Evolutionary conservation across 1,140 invertebrate genomes (phyloP).

Genomic region (Coelopa frigida): DNA sequence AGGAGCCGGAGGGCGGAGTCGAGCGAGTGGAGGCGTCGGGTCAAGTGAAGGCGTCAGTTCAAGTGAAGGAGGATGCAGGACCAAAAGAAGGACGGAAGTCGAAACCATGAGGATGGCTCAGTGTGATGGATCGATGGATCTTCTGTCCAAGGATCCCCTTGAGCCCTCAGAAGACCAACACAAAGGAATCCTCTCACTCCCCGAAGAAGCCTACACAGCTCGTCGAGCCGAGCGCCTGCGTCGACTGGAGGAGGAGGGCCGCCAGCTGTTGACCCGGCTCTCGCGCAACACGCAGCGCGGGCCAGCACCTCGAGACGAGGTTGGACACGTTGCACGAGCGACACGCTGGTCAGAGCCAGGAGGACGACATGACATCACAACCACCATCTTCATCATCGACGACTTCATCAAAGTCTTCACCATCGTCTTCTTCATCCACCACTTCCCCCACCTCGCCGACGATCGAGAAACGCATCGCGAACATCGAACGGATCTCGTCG

Average conservation of each 20-base stretch:
- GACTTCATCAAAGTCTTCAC: too few relatives aligned
- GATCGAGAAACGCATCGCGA: conserved; percentile 39
- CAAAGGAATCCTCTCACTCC: conserved; percentile 18
- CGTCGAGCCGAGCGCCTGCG: conserved; percentile 46
- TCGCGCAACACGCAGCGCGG: conserved; percentile 35
- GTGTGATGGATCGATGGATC: not conserved
- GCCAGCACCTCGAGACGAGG: conserved; percentile 25
- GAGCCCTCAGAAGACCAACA: not conserved
- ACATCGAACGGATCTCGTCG: conserved; percentile 49
- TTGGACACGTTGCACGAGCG: conserved; percentile 25
- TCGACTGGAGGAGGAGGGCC: conserved; percentile 34
- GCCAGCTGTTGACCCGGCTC: conserved; percentile 23
- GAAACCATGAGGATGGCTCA: conserved; percentile 1
- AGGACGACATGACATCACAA: too few relatives aligned
- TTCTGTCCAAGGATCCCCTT: not conserved
- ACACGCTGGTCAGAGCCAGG: conserved; percentile 9
- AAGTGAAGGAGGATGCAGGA: not conserved
- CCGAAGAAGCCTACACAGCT: conserved; percentile 48
- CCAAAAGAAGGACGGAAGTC: not conserved
- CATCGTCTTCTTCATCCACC: conserved; percentile 8
- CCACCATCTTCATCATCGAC: too few relatives aligned
- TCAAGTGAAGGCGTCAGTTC: conserved; percentile 3
- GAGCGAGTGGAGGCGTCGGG: not conserved
- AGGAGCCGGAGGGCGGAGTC: conserved; percentile 19
- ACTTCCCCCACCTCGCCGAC: conserved; percentile 15